Evolutionary conservation across 2,113 vertebrate species (phyloP), one percentile per base, ranked within the genome.

Genomic region (Amblyornis subalaris): DNA sequence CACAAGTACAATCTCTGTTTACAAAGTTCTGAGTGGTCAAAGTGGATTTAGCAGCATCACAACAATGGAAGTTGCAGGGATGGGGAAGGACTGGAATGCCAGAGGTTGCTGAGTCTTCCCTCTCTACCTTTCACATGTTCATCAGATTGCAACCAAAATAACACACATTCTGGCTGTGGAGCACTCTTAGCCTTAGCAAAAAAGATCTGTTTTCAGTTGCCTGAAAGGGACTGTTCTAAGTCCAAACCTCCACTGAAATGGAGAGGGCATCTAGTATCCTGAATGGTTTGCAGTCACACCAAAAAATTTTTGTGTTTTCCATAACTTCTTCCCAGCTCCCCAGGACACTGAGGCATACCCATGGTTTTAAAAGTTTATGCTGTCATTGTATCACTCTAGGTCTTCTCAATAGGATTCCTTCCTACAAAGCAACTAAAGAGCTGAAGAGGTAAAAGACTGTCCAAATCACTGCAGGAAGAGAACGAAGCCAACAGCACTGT

Each of bases 391-490:
- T 75, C 88, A 64, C 40, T 81, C 66, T 60, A 83, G 64, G 77
- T 91, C 66, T 82, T 79, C 83, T 88, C 83, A 79, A 57, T 55
- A 85, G 73, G 58, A 76, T 89, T 79, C 58, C 45, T 85, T 93
- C 60, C 62, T 86, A 65, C 66, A 81, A 90, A 95, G 77, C 64
- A 79, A 67, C 55, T 48, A 7, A 79, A 92, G 80, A 70, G 40
- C 55, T 48, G 6, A 79, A 92, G 80, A 70, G 40, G 48, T 88
- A 80, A 89, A 89, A 55, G 29, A 58, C 7, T 3, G 31, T 77
- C 80, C 55, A 91, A 66, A 88, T 71, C 14, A 15, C 90, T 5
- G 1, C 86, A 92, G 86, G 92, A 90, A 86, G 70, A 81, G 75
- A 77, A 58, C 0, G 0, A 48, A 89, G 84, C 71, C 86, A 92